phyloP scores from a whole-genome alignment of 2,113 vertebrate genomes.

The Pycnonotus jocosus region DNA sequence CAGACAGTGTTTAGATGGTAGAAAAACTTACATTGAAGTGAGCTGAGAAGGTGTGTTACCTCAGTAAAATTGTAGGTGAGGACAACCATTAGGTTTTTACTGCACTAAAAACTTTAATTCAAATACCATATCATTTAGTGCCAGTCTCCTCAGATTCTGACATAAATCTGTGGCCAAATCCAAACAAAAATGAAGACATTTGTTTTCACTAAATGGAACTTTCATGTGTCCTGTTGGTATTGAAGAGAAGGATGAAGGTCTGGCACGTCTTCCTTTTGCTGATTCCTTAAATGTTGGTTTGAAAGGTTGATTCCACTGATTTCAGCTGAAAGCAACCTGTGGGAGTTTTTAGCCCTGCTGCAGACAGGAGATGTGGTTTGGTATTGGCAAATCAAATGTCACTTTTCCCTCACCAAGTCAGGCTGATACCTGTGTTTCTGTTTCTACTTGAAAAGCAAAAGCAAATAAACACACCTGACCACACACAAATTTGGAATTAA shows the following conservation, averaged over 20 bases:
- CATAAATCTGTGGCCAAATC: background rate
- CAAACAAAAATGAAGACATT: background rate
- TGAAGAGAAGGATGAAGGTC: background rate
- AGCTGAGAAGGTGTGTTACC: background rate
- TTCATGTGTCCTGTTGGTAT: background rate
- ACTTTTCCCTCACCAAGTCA: background rate
- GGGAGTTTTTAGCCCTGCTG: background rate
- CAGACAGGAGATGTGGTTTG: background rate
- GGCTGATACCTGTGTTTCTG: background rate
- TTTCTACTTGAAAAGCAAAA: background rate
- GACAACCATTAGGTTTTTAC: background rate
- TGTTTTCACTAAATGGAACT: background rate
- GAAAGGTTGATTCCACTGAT: background rate
- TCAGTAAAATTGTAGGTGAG: background rate
- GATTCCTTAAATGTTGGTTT: background rate
- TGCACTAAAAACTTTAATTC: background rate
- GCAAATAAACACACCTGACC: background rate
- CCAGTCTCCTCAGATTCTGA: background rate
- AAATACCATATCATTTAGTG: accelerated
- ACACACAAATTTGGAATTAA: background rate
- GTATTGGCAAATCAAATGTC: background rate
- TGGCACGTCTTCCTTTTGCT: background rate
- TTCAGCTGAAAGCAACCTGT: background rate
- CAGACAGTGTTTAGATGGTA: background rate
- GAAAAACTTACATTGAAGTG: background rate